A percentile compares a stretch with the other conserved stretches of the same genome.
Evolutionary conservation across 2,888 invertebrate species (phyloP).

Genomic region (Tiphia femorata): DNA sequence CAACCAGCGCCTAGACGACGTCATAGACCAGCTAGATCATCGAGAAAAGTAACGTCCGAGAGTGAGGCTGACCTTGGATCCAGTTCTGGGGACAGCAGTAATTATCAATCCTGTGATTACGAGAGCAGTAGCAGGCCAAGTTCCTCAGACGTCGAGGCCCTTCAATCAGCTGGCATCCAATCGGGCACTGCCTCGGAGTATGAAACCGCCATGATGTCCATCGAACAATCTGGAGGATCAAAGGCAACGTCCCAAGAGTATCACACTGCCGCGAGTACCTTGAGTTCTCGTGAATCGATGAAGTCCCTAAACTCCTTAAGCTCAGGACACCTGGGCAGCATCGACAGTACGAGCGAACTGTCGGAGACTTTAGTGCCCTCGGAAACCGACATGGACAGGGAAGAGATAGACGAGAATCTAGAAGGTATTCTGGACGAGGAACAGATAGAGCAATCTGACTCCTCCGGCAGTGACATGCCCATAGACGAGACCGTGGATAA

Average conservation of each 20-base stretch:
- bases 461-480: conserved; percentile 50
- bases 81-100: conserved; percentile 87
- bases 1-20: conserved; percentile 64
- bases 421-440: conserved; percentile 68
- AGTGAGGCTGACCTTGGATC: conserved; percentile 86
- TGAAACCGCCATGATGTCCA: conserved; percentile 86
- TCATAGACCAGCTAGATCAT: conserved; percentile 57
- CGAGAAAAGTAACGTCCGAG: conserved; percentile 79
- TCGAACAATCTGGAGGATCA: conserved; percentile 80
- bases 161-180: conserved; percentile 68
- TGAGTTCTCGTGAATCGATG: conserved; percentile 91
- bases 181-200: conserved; percentile 87
- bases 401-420: conserved; percentile 74
- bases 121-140: conserved; percentile 81
- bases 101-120: conserved; percentile 89
- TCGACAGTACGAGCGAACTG: conserved; percentile 86
- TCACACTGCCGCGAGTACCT: conserved; percentile 86
- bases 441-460: conserved; percentile 43
- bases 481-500: conserved; percentile 63
- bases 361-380: conserved; percentile 95
- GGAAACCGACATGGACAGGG: conserved; percentile 79
- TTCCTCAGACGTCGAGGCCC: conserved; percentile 89
- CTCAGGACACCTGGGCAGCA: conserved; percentile 88
- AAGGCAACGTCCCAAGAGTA: conserved; percentile 86
- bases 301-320: conserved; percentile 91